Base-by-base conservation (phyloP, 2,113 vertebrate genomes). In the Rhadina sibilatrix region DNA sequence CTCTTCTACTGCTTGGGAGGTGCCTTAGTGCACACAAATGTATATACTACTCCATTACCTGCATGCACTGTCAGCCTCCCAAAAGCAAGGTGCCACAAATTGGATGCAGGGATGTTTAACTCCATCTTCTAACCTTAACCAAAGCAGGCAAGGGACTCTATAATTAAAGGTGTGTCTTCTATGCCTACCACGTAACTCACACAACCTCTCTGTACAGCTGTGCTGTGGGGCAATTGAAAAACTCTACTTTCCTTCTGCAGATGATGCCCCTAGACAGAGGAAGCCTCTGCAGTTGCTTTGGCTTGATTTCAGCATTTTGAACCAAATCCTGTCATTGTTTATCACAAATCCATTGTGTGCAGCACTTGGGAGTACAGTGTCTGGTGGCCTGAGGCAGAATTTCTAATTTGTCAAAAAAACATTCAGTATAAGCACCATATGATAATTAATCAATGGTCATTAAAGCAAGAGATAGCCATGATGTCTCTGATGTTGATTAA, bases 391-490 rank as follows among this genome's bases (percentile, higher is more conserved):
- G 30, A 80, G 52, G 86, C 86, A 93, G 70, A 78, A 88, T 65
- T 83, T 38, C 53, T 91, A 38, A 92, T 83, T 89, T 46, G 28
- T 63, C 21, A 8, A 47, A 94, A 64, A 94, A 92, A 59, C 28
- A 75, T 83, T 88, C 80, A 88, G n/a, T 54, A 83, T 71, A 81
- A 94, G 68, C 17, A 90, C 68, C 72, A 28, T 63, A 61, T 80
- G 49, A 79, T 64, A 94, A 96, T 96, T 93, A 96, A 89, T 82
- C 88, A 91, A 64, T 30, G 40, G 60, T 31, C 46, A 77, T 50
- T 89, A 92, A 91, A 91, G 66, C 57, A 82, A 95, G 40, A 95
- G 79, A 83, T 60, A 96, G 31, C 38, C 66, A 69, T 28, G 35
- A 52, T 17, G 9, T 42, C 31, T 46, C 74, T 76, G 30, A 84